Evolutionary conservation across 1,140 invertebrate genomes (phyloP).

Genomic region (Papilio dardanus): DNA sequence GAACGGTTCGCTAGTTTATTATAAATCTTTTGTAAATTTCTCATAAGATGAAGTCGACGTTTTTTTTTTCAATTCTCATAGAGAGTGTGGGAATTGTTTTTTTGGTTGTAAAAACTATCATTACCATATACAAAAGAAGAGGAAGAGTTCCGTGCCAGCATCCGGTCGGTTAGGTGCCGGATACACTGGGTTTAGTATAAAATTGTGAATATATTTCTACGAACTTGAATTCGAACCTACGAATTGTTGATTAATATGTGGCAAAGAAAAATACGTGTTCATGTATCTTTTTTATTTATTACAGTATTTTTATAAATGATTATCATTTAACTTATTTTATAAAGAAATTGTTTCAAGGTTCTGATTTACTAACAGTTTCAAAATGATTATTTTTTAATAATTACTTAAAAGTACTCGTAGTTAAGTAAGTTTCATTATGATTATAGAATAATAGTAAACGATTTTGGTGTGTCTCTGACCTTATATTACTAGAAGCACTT

Average conservation of each 20-base stretch:
- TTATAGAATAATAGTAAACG: neutral
- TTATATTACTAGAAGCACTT: slow-evolving; percentile 50
- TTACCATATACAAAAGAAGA: slow-evolving; percentile 62
- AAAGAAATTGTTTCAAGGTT: too few species aligned
- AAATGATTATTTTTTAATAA: too few species aligned
- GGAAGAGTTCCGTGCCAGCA: slow-evolving; percentile 70
- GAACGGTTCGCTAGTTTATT: too few species aligned
- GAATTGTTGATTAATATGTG: too few species aligned
- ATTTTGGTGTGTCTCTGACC: slow-evolving; percentile 44
- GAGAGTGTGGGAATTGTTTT: slow-evolving; percentile 67
- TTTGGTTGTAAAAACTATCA: slow-evolving; percentile 57
- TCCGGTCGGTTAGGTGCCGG: slow-evolving; percentile 54
- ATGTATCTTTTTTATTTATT: too few species aligned
- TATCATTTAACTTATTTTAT: too few species aligned
- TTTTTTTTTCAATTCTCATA: slow-evolving; percentile 43
- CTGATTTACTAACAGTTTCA: too few species aligned
- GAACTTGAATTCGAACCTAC: too few species aligned
- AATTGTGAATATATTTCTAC: neutral
- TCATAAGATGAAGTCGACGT: neutral
- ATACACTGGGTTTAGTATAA: slow-evolving; percentile 43
- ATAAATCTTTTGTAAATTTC: neutral
- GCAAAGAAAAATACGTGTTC: too few species aligned
- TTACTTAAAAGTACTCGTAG: too few species aligned
- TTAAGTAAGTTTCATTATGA: too few species aligned
- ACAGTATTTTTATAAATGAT: too few species aligned